Base-by-base conservation (phyloP, 2,797 vertebrate species). In the Xenentodon cancila region DNA sequence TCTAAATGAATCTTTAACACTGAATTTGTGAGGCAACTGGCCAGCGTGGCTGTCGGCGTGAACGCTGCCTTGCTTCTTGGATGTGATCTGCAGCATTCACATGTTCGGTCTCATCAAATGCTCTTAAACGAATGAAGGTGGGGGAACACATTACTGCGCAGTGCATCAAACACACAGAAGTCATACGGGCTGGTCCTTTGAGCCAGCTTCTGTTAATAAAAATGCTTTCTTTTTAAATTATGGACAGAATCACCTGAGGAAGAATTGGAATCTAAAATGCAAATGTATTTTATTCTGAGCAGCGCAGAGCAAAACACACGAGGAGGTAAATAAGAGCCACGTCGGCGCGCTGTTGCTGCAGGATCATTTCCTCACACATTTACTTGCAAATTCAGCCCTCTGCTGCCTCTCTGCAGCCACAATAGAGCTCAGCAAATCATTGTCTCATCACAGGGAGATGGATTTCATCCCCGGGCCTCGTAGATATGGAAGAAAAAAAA, bases 361-460 rank as follows among this genome's bases (percentile, higher is more conserved):
- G 74, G 81, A 81, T 88, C 82, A 80, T 88, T 91, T 85, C 66
- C 82, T 73, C 21, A 1, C 58, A 72, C 81, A 91, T 91, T 91
- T 91, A 87, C 85, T 91, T 91, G 88, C 85, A 91, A 89, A 91
- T 91, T 81, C 7, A 8, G 48, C 67, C 77, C 71, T 74, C 75
- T 74, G 71, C 75, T 62, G 73, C 85, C 76, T 72, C 82, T 84
- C 82, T 47, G 72, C 70, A 51, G 78, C 76, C 85, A 86, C 87
- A 88, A 83, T 82, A 79, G 82, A 84, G 84, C 85, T 75, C 62
- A 42, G 76, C 75, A 73, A 88, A 90, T 89, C 84, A 88, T 88
- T 82, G 84, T 90, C 88, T 91, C 88, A 88, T 89, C 86, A 87
- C 80, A 75, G 72, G 55, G 65, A 88, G 88, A 87, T 88, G 81